Conservation (phyloP, 2,888 invertebrate species). For the Meganola albula region DNA sequence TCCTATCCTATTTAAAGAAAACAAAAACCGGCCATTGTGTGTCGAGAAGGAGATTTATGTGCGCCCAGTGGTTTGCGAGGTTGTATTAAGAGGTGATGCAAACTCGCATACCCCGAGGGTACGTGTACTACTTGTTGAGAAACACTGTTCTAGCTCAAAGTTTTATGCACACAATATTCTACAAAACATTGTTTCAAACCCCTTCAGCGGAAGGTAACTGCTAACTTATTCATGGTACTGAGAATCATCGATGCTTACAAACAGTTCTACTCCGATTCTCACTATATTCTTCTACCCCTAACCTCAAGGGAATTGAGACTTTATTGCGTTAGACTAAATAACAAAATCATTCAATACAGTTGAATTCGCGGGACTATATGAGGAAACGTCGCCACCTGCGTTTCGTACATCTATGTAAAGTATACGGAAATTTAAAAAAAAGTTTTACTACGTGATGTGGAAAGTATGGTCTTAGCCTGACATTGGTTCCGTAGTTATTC, state of each 20-base stretch:
- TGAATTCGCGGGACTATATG: slow-evolving; percentile 26
- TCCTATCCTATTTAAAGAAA: no score
- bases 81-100: no score
- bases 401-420: slow-evolving; percentile 37
- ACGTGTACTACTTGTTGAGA: no score
- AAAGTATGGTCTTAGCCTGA: slow-evolving; percentile 15
- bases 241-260: slow-evolving; percentile 41
- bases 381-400: slow-evolving; percentile 40
- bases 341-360: slow-evolving; percentile 13
- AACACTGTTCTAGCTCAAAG: no score
- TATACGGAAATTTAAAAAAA: slow-evolving; percentile 39
- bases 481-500: slow-evolving; percentile 5
- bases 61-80: no score
- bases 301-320: slow-evolving; percentile 19
- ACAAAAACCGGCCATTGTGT: no score
- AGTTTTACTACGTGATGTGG: slow-evolving; percentile 32
- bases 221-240: slow-evolving; percentile 44
- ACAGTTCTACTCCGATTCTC: slow-evolving; percentile 39
- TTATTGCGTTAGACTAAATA: slow-evolving; percentile 17
- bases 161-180: slow-evolving; percentile 27
- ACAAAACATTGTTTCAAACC: slow-evolving; percentile 31
- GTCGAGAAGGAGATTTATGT: no score
- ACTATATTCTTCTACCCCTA: slow-evolving; percentile 10
- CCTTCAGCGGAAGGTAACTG: slow-evolving; percentile 32
- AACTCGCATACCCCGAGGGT: no score